Evolutionary conservation across 2,113 vertebrate genomes (phyloP).

Genomic region (Greenwoodochromis staneri): DNA sequence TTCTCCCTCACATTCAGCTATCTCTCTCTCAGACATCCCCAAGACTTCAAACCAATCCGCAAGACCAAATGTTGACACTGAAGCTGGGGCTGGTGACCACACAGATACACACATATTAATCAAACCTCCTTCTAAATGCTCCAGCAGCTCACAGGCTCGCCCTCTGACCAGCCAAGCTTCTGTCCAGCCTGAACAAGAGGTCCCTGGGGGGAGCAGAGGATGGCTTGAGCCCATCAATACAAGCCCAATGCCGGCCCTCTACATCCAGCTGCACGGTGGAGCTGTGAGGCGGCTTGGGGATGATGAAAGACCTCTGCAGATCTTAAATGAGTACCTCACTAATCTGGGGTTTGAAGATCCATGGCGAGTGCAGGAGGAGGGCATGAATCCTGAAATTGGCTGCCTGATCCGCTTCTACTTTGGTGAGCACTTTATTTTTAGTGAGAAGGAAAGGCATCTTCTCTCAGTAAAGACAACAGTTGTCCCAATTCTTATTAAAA

Average conservation of each 20-base stretch:
- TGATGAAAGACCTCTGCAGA: constrained; percentile 83
- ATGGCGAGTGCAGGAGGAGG: constrained; percentile 86
- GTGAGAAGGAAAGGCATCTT: background rate
- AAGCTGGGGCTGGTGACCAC: background rate
- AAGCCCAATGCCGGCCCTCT: constrained; percentile 67
- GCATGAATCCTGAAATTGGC: constrained; percentile 85
- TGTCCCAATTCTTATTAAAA: background rate
- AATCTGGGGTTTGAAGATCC: constrained; percentile 84
- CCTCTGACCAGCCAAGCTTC: constrained; percentile 49
- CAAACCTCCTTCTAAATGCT: constrained; percentile 11
- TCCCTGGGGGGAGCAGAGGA: background rate
- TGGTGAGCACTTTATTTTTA: constrained; percentile 67
- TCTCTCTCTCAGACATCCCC: background rate
- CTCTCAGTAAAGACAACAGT: background rate
- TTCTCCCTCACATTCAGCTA: constrained; percentile 28
- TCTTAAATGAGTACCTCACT: constrained; percentile 86
- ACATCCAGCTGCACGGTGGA: constrained; percentile 87
- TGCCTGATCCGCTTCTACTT: constrained; percentile 89
- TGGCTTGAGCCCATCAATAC: constrained; percentile 14
- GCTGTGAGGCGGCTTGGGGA: constrained; percentile 77
- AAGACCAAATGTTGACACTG: background rate
- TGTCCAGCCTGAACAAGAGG: constrained; percentile 11
- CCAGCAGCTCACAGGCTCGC: constrained; percentile 45
- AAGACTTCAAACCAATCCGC: background rate
- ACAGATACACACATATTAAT: background rate